Evolutionary conservation across 2,797 vertebrate species (phyloP).

Genomic region (Alca torda): DNA sequence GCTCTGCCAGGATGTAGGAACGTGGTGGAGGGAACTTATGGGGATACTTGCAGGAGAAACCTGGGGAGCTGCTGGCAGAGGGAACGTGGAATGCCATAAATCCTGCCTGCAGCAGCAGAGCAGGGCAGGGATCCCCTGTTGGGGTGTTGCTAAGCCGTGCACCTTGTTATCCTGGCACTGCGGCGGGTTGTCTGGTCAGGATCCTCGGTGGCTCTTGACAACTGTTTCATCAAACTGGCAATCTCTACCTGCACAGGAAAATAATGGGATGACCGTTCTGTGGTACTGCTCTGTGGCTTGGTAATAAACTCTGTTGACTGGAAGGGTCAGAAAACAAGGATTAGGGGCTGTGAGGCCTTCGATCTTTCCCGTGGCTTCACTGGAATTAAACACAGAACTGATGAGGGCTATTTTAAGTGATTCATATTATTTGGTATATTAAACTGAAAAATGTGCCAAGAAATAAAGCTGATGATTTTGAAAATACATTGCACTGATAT

Average conservation of each 20-base stretch:
- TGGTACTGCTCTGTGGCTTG: not conserved
- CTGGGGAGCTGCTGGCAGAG: not conserved
- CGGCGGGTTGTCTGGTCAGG: not conserved
- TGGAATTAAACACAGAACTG: not conserved
- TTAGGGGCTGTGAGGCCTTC: not conserved
- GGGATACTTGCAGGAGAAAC: not conserved
- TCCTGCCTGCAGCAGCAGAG: not conserved
- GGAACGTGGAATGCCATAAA: not conserved
- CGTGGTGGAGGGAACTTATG: not conserved
- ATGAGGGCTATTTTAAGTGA: not conserved
- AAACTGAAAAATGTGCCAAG: slow-evolving; percentile 29
- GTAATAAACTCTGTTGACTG: not conserved
- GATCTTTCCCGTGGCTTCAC: not conserved
- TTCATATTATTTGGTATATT: slow-evolving; percentile 22
- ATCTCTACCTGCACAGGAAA: not conserved
- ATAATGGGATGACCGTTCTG: not conserved
- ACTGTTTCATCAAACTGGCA: not conserved
- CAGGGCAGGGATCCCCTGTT: not conserved
- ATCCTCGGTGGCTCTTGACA: not conserved
- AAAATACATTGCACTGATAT: slow-evolving; percentile 5
- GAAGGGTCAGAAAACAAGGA: not conserved
- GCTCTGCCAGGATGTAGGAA: not conserved
- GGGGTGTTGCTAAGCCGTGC: not conserved
- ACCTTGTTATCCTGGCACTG: not conserved
- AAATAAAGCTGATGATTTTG: slow-evolving; percentile 43